A percentile compares a stretch with the other conserved stretches of the same genome.
phyloP scores from a whole-genome alignment of 2,797 vertebrate species.

The Triplophysa yarkandensis region DNA sequence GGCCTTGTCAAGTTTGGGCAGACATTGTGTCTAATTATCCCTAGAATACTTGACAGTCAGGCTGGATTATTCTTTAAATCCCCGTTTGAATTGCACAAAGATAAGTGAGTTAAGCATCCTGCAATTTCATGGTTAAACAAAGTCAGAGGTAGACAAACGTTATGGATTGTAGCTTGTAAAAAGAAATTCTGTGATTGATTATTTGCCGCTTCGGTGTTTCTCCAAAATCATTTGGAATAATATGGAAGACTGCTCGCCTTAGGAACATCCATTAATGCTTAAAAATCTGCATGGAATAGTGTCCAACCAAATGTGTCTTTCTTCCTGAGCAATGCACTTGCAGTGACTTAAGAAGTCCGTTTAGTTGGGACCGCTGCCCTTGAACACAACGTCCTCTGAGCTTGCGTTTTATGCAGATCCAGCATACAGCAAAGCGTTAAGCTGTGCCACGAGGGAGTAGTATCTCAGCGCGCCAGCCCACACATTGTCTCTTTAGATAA shows the following conservation, averaged over 20 bases:
- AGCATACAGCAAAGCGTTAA: conserved; percentile 11
- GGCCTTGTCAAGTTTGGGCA: too few relatives aligned
- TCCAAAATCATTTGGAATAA: neutral
- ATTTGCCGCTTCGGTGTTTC: neutral
- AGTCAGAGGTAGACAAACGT: too few relatives aligned
- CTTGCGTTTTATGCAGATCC: conserved; percentile 22
- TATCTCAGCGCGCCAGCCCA: conserved; percentile 21
- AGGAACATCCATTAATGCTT: neutral
- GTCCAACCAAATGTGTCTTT: neutral
- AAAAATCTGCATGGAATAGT: neutral
- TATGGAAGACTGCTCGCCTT: neutral
- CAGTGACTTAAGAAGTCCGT: conserved; percentile 3
- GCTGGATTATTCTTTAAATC: too few relatives aligned
- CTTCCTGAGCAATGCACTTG: neutral
- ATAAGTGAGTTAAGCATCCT: too few relatives aligned
- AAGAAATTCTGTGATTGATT: neutral
- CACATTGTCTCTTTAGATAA: conserved; percentile 41
- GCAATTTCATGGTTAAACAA: too few relatives aligned
- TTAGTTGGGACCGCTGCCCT: conserved; percentile 29
- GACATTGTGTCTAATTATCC: too few relatives aligned
- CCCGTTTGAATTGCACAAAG: too few relatives aligned
- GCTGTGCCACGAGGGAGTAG: conserved; percentile 29
- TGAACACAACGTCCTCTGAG: conserved; percentile 15
- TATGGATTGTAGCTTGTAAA: neutral
- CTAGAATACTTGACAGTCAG: too few relatives aligned